Evolutionary conservation across 2,113 vertebrate genomes (phyloP).

Genomic region (Malurus alboscapulatus): DNA sequence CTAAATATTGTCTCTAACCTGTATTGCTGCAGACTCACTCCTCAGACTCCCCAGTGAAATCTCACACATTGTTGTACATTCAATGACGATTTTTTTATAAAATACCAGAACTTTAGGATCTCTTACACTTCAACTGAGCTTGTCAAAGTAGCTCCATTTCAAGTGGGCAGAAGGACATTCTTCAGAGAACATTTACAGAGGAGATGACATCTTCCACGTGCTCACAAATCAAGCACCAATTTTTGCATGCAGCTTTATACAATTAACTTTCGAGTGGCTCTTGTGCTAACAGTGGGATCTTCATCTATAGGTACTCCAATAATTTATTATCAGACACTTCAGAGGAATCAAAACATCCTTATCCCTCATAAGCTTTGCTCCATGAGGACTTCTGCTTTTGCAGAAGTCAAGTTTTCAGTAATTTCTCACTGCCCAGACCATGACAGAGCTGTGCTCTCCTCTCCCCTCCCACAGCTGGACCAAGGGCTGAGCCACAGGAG

Average conservation of each 20-base stretch:
- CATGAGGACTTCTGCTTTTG: neutral
- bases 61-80: accelerated
- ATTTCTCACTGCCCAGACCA: neutral
- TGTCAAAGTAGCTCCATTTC: neutral
- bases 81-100: accelerated
- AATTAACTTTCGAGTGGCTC: slow-evolving; percentile 22
- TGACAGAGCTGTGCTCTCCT: neutral
- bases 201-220: neutral
- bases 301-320: slow-evolving; percentile 36
- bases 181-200: neutral
- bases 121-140: neutral
- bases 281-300: slow-evolving; percentile 15
- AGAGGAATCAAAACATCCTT: slow-evolving; percentile 47
- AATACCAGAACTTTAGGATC: neutral
- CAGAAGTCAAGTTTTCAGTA: neutral
- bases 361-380: neutral
- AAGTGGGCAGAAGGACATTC: neutral
- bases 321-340: slow-evolving; percentile 41
- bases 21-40: neutral
- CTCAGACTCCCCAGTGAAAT: neutral
- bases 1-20: neutral
- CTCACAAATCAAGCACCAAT: neutral
- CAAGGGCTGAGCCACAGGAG: neutral
- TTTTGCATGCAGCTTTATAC: neutral
- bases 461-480: neutral